These are phyloP conservation scores for Eupithecia dodoneata DNA, from an alignment of 2,888 invertebrate species.

Conservation along the genomic window DNA sequence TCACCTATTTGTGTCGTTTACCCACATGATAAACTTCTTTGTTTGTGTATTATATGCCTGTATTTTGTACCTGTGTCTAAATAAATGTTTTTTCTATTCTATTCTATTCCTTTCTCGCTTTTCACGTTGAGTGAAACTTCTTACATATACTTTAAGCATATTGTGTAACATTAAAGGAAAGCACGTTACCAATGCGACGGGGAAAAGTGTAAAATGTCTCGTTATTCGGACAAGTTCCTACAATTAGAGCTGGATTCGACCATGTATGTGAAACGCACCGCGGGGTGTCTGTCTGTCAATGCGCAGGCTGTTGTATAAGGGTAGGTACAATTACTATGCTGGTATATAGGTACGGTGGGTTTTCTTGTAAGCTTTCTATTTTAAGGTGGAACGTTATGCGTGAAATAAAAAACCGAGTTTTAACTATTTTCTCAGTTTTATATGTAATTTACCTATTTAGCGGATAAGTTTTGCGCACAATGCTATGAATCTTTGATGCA, in stretches of 20 bases:
- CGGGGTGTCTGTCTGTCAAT: conserved; percentile 8
- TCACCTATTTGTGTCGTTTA: too few relatives aligned
- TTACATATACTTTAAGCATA: not conserved
- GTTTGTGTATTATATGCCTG: too few relatives aligned
- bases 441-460: too few relatives aligned
- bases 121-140: not conserved
- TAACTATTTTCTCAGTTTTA: too few relatives aligned
- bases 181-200: conserved; percentile 1
- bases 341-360: not conserved
- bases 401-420: too few relatives aligned
- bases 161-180: conserved; percentile 12
- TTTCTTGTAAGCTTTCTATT: not conserved
- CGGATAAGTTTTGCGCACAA: too few relatives aligned
- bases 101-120: not conserved
- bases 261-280: conserved; percentile 13
- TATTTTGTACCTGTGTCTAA: too few relatives aligned
- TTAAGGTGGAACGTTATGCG: not conserved
- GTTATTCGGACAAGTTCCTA: conserved; percentile 17
- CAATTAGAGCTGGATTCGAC: conserved; percentile 11
- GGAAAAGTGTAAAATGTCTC: conserved; percentile 16
- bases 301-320: not conserved
- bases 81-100: too few relatives aligned
- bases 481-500: too few relatives aligned
- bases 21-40: too few relatives aligned
- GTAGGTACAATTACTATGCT: not conserved